A percentile compares a stretch with the other conserved stretches of the same genome.
phyloP scores from a whole-genome alignment of 2,797 vertebrate species.

The Poeciliopsis paucimaculata region DNA sequence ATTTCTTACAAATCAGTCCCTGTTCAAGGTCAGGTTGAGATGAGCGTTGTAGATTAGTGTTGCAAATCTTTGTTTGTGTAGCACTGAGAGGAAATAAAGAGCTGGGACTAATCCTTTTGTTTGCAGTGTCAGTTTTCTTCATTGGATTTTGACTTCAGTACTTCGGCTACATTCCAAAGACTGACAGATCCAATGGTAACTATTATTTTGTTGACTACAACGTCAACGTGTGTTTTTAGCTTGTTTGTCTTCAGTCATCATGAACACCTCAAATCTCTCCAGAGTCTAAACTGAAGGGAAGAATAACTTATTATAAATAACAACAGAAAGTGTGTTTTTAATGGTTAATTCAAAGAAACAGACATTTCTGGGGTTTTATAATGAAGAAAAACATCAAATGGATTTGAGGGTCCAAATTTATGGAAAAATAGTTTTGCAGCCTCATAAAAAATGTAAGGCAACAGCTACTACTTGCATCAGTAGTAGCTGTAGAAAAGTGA shows the following conservation, averaged over 20 bases:
- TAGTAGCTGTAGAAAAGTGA: neutral
- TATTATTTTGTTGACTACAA: neutral
- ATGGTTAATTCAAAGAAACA: neutral
- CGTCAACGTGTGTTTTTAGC: neutral
- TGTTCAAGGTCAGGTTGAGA: constrained; percentile 32
- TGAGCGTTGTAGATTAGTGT: constrained; percentile 27
- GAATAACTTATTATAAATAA: neutral
- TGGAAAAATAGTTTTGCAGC: neutral
- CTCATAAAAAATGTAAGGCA: neutral
- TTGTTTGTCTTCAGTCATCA: neutral
- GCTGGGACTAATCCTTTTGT: constrained; percentile 13
- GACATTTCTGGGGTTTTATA: neutral
- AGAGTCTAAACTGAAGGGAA: neutral
- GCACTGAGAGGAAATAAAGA: constrained; percentile 15
- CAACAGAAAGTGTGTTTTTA: neutral
- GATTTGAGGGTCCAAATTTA: neutral
- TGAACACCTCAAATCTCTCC: neutral
- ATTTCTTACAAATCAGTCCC: constrained; percentile 43
- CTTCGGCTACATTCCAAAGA: neutral
- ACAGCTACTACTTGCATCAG: neutral
- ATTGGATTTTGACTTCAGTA: neutral
- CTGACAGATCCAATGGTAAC: neutral
- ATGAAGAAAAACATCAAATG: neutral
- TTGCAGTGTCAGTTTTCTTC: constrained; percentile 11
- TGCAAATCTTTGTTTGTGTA: constrained; percentile 25